These are phyloP conservation scores for Oithona nana DNA, from an alignment of 2,888 invertebrate genomes.

Conservation along the genomic window DNA sequence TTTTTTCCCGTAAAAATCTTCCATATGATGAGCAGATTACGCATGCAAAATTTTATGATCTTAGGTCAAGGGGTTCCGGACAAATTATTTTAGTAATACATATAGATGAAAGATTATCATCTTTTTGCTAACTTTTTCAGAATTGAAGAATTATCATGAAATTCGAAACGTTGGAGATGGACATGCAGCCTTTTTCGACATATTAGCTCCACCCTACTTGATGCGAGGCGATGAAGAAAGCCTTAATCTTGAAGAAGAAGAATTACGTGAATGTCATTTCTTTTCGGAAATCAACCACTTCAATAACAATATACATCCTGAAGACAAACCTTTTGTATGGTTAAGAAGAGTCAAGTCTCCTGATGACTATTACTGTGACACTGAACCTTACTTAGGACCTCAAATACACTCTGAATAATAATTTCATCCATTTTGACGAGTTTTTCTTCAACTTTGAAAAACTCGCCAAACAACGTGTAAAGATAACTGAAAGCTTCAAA, in stretches of 20 bases:
- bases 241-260: background rate
- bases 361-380: background rate
- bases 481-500: too few relatives aligned
- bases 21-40: too few relatives aligned
- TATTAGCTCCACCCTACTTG: background rate
- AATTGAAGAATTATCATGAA: background rate
- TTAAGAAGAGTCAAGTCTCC: background rate
- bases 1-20: too few relatives aligned
- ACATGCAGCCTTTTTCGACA: background rate
- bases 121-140: too few relatives aligned
- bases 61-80: too few relatives aligned
- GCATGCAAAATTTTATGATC: too few relatives aligned
- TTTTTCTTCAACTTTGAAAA: too few relatives aligned
- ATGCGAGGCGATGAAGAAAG: background rate
- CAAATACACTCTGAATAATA: background rate
- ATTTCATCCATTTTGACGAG: too few relatives aligned
- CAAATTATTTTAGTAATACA: too few relatives aligned
- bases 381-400: background rate
- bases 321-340: background rate
- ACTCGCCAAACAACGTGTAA: too few relatives aligned
- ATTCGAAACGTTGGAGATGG: background rate
- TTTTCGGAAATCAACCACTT: background rate
- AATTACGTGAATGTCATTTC: background rate
- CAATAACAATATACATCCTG: background rate
- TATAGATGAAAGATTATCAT: too few relatives aligned